Percentiles rank a stretch among this genome's conserved stretches.
Conservation (phyloP, 2,888 invertebrate genomes). For the Gortyna flavago region DNA sequence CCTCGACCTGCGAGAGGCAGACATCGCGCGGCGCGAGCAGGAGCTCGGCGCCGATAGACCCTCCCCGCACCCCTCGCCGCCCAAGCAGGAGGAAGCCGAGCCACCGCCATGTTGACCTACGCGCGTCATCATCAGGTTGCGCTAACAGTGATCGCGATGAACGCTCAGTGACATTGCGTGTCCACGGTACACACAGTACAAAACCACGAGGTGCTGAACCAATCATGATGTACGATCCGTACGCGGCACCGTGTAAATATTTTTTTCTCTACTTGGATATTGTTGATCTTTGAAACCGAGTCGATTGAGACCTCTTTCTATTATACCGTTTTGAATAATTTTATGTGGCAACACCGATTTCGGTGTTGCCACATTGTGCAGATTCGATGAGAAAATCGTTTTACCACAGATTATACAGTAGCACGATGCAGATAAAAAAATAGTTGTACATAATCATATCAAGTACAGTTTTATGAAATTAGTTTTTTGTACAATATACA, state of each 20-base stretch:
- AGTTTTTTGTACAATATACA: constrained; percentile 84
- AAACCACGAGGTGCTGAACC: constrained; percentile 74
- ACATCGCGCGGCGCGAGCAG: constrained; percentile 73
- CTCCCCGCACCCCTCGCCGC: constrained; percentile 66
- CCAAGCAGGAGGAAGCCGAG: constrained; percentile 61
- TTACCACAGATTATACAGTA: constrained; percentile 70
- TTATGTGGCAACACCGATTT: constrained; percentile 55
- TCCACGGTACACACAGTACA: constrained; percentile 85
- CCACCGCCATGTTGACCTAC: constrained; percentile 86
- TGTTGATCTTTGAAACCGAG: constrained; percentile 67
- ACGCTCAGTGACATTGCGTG: constrained; percentile 81
- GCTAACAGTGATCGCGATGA: constrained; percentile 76
- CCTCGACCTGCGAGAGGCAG: constrained; percentile 80
- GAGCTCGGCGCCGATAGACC: constrained; percentile 60
- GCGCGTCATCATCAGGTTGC: constrained; percentile 79
- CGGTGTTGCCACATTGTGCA: constrained; percentile 49
- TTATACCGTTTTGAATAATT: constrained; percentile 74
- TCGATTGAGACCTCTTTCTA: constrained; percentile 67
- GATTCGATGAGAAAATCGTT: constrained; percentile 62
- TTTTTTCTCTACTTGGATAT: constrained; percentile 70
- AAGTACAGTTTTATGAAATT: constrained; percentile 87
- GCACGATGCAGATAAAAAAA: constrained; percentile 70
- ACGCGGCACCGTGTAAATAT: constrained; percentile 75
- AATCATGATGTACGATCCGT: constrained; percentile 55
- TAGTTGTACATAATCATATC: constrained; percentile 86